These are phyloP conservation scores for Cyaniris semiargus DNA, from an alignment of 2,888 invertebrate species.

Conservation along the genomic window DNA sequence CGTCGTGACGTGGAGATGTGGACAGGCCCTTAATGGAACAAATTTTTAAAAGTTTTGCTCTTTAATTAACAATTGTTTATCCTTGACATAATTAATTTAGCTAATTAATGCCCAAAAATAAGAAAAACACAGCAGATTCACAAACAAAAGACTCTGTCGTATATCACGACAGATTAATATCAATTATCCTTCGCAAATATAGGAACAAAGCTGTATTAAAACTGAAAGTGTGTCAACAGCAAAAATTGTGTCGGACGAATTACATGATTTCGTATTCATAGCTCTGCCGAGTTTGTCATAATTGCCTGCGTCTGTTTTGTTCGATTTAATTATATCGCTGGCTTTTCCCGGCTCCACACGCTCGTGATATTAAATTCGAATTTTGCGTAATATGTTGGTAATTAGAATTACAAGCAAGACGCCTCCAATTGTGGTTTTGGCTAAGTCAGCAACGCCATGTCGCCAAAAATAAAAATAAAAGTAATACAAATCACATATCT, in stretches of 20 bases:
- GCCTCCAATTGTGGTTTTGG: too few species aligned
- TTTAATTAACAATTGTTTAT: too few species aligned
- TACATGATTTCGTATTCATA: slow-evolving; percentile 10
- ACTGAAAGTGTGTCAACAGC: background rate
- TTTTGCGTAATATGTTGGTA: too few species aligned
- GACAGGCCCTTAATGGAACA: too few species aligned
- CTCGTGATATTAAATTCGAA: background rate
- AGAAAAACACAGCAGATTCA: background rate
- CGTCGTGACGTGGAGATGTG: too few species aligned
- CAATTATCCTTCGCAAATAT: slow-evolving; percentile 15
- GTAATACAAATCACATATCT: too few species aligned
- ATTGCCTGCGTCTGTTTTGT: slow-evolving; percentile 12
- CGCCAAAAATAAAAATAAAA: too few species aligned
- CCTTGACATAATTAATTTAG: too few species aligned
- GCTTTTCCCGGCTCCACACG: background rate
- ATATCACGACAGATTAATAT: background rate
- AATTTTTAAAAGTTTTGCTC: too few species aligned
- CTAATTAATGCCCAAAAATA: background rate
- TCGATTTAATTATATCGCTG: slow-evolving; percentile 18
- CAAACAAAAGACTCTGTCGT: background rate
- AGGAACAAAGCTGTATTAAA: slow-evolving; percentile 9
- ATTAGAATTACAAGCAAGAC: too few species aligned
- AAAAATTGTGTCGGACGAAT: slow-evolving; percentile 12
- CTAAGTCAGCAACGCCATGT: too few species aligned
- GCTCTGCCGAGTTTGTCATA: background rate